phyloP scores from a whole-genome alignment of 2,888 invertebrate species.

The Leptinotarsa juncta region DNA sequence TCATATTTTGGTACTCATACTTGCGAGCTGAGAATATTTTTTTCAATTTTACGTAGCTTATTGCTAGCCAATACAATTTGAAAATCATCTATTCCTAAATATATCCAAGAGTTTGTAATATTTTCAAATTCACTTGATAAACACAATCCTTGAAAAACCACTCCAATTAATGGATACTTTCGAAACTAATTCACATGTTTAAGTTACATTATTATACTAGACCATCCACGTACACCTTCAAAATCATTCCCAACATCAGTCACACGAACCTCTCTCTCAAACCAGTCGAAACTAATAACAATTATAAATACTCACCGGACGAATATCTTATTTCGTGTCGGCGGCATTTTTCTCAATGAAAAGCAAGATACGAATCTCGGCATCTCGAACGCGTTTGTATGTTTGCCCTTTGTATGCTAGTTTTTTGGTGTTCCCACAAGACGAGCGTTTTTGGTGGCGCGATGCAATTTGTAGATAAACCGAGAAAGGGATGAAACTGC shows the following conservation, averaged over 20 bases:
- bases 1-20: too few relatives aligned
- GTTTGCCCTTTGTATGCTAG: constrained; percentile 10
- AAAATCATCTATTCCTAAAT: too few relatives aligned
- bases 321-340: constrained; percentile 26
- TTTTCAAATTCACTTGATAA: too few relatives aligned
- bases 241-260: background rate
- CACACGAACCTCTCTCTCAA: background rate
- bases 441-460: constrained; percentile 31
- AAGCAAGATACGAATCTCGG: constrained; percentile 18
- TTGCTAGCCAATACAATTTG: too few relatives aligned
- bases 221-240: background rate
- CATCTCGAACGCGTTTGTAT: constrained; percentile 6
- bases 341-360: constrained; percentile 24
- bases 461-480: constrained; percentile 40
- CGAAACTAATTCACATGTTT: too few relatives aligned
- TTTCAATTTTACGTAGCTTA: too few relatives aligned
- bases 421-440: constrained; percentile 34
- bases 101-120: too few relatives aligned
- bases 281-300: constrained; percentile 16
- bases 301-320: constrained; percentile 20
- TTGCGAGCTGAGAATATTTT: too few relatives aligned
- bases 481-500: constrained; percentile 9
- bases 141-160: too few relatives aligned
- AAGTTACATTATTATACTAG: background rate
- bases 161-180: too few relatives aligned